phyloP scores from a whole-genome alignment of 2,888 invertebrate species.

The Cryptocephalus moraei region DNA sequence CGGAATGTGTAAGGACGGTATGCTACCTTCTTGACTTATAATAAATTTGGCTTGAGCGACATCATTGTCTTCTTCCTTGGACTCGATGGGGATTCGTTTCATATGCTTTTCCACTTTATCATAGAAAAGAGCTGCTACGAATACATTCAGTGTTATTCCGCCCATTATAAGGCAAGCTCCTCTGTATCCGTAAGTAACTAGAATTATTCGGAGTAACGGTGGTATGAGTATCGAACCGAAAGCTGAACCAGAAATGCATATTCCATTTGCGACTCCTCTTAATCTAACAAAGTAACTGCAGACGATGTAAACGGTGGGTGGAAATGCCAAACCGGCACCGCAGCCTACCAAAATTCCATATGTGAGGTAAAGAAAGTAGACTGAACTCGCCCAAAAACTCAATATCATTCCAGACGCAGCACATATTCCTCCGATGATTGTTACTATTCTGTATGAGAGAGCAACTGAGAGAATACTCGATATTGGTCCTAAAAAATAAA shows the following conservation, averaged over 20 bases:
- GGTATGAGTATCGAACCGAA: slow-evolving; percentile 79
- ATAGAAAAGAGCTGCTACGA: slow-evolving; percentile 75
- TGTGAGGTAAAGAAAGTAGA: slow-evolving; percentile 68
- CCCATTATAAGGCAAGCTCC: slow-evolving; percentile 75
- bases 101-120: slow-evolving; percentile 76
- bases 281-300: slow-evolving; percentile 74
- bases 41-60: slow-evolving; percentile 33
- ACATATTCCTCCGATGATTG: slow-evolving; percentile 69
- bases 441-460: slow-evolving; percentile 76
- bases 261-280: slow-evolving; percentile 75
- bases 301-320: slow-evolving; percentile 83
- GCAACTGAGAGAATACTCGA: slow-evolving; percentile 76
- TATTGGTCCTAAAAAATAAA: slow-evolving; percentile 57
- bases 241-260: slow-evolving; percentile 82
- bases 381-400: slow-evolving; percentile 72
- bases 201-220: slow-evolving; percentile 59
- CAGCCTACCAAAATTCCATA: slow-evolving; percentile 75
- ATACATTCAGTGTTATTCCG: slow-evolving; percentile 71
- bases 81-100: slow-evolving; percentile 45
- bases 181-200: slow-evolving; percentile 67
- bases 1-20: slow-evolving; percentile 29
- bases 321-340: slow-evolving; percentile 78
- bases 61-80: slow-evolving; percentile 27
- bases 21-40: slow-evolving; percentile 33
- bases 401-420: slow-evolving; percentile 77